Percentiles rank a stretch among this genome's conserved stretches.
phyloP scores from a whole-genome alignment of 1,140 invertebrate genomes.

The Heliconius congener region DNA sequence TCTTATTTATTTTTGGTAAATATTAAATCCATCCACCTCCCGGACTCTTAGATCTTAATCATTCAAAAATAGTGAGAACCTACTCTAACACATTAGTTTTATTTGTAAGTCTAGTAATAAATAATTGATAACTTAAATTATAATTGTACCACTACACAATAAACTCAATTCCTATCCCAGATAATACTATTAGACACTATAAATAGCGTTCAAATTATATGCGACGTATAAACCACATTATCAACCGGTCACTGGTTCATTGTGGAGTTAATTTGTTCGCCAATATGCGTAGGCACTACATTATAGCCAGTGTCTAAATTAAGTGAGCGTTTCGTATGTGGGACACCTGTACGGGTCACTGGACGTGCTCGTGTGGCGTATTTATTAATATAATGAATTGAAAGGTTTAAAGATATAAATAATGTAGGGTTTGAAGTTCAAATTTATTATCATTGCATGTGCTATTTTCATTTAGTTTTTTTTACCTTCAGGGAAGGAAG shows the following conservation, averaged over 20 bases:
- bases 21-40: too few species aligned
- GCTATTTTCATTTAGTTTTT: too few species aligned
- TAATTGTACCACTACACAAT: background rate
- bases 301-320: slow-evolving; percentile 26
- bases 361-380: background rate
- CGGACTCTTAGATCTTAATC: too few species aligned
- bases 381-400: background rate
- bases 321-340: slow-evolving; percentile 24
- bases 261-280: slow-evolving; percentile 22
- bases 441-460: too few species aligned
- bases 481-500: too few species aligned
- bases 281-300: slow-evolving; percentile 19
- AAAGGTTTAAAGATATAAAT: background rate
- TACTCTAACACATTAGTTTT: too few species aligned
- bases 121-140: background rate
- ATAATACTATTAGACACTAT: background rate
- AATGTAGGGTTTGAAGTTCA: too few species aligned
- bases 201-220: background rate
- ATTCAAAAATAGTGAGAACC: too few species aligned
- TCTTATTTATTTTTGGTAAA: too few species aligned
- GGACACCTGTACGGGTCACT: slow-evolving; percentile 30
- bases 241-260: slow-evolving; percentile 15
- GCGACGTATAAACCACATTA: slow-evolving; percentile 1
- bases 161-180: background rate
- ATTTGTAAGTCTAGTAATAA: too few species aligned